These are phyloP conservation scores for Eumaeus atala DNA, from an alignment of 1,140 invertebrate genomes.

Conservation along the genomic window DNA sequence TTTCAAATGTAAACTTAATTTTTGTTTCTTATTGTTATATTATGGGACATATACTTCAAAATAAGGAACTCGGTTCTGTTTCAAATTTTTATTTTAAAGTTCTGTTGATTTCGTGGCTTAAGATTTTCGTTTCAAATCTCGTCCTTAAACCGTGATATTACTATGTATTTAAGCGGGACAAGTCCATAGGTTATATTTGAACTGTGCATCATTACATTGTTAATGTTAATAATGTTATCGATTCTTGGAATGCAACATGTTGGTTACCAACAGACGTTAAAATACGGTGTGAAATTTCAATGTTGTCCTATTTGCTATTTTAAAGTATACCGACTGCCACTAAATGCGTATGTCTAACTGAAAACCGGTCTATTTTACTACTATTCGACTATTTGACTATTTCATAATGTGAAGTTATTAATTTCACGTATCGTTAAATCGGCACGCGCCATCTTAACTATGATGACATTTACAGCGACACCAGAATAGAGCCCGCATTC, in stretches of 20 bases:
- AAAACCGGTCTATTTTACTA: constrained; percentile 71
- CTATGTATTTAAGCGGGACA: neutral
- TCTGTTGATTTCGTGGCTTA: no score
- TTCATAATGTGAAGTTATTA: constrained; percentile 45
- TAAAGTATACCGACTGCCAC: constrained; percentile 63
- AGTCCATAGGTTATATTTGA: neutral
- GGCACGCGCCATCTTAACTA: constrained; percentile 39
- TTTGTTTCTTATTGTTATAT: no score
- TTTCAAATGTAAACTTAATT: no score
- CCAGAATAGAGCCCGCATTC: constrained; percentile 9
- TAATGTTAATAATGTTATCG: constrained; percentile 1
- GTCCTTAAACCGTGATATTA: no score
- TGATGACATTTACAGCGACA: constrained; percentile 27
- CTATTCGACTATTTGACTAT: constrained; percentile 66
- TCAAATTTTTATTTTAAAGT: no score
- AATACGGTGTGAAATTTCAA: constrained; percentile 49
- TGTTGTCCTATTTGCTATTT: constrained; percentile 57
- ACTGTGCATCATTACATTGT: constrained; percentile 3
- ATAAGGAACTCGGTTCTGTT: no score
- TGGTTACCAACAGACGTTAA: neutral
- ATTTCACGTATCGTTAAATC: constrained; percentile 33
- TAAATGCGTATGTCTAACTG: constrained; percentile 68
- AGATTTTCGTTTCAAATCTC: no score
- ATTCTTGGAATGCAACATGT: constrained; percentile 1
- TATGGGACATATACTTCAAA: no score